Conservation (phyloP, 2,113 vertebrate species). For the Suricata suricatta region DNA sequence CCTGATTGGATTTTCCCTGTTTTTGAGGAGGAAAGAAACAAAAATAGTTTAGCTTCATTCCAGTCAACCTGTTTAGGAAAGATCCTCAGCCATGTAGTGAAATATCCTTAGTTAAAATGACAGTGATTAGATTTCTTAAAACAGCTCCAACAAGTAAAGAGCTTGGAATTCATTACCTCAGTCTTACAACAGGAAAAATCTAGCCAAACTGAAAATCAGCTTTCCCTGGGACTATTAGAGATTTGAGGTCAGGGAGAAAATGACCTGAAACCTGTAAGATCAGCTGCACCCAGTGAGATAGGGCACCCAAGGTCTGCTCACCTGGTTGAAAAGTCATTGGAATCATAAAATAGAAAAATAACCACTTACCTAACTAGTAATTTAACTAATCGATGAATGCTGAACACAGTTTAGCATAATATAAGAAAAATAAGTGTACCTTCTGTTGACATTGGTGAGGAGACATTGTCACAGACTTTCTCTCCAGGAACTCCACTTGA, state of each 20-base stretch:
- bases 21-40: not conserved
- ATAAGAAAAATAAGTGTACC: not conserved
- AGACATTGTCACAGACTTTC: not conserved
- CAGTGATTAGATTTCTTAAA: not conserved
- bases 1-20: not conserved
- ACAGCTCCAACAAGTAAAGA: not conserved
- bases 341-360: not conserved
- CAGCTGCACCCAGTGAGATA: fast-evolving
- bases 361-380: not conserved
- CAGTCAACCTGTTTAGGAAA: not conserved
- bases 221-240: not conserved
- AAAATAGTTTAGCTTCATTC: not conserved
- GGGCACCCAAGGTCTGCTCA: not conserved
- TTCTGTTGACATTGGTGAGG: not conserved
- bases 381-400: too few relatives aligned
- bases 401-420: not conserved
- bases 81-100: not conserved
- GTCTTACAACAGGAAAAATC: not conserved
- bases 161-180: not conserved
- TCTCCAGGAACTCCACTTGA: too few relatives aligned
- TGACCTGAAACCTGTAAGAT: not conserved
- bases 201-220: not conserved
- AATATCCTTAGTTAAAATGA: not conserved
- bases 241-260: not conserved
- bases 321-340: not conserved